Conservation (phyloP, 2,797 vertebrate species). For the Acanthurus leucopareius region DNA sequence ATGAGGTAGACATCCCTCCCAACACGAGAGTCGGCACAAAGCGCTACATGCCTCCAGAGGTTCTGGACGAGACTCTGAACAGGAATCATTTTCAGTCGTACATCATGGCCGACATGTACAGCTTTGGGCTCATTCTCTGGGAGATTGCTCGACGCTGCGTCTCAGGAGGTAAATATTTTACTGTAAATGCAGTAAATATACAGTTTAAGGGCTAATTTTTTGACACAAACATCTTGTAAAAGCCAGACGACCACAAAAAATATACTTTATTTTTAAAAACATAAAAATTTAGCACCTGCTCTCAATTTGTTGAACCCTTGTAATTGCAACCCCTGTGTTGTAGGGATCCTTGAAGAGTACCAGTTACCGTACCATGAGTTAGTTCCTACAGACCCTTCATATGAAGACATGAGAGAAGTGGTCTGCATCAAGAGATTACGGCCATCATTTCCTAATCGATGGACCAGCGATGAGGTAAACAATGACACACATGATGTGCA, state of each 20-base stretch:
- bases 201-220: no score
- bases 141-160: slow-evolving; percentile 95
- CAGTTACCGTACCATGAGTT: slow-evolving; percentile 95
- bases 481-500: neutral
- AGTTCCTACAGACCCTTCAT: slow-evolving; percentile 95
- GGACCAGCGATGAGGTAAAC: slow-evolving; percentile 96
- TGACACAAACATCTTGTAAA: neutral
- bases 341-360: slow-evolving; percentile 97
- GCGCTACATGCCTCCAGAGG: slow-evolving; percentile 97
- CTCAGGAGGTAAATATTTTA: slow-evolving; percentile 85
- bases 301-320: neutral
- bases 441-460: slow-evolving; percentile 95
- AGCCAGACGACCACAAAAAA: neutral
- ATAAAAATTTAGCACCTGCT: neutral
- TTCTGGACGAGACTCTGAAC: slow-evolving; percentile 96
- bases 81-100: slow-evolving; percentile 96
- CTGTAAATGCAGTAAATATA: slow-evolving; percentile 74
- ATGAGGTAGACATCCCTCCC: slow-evolving; percentile 96
- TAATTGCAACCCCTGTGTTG: slow-evolving; percentile 18
- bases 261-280: neutral
- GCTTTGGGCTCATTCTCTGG: slow-evolving; percentile 98
- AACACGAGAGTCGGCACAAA: slow-evolving; percentile 97
- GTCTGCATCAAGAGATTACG: slow-evolving; percentile 95
- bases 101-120: slow-evolving; percentile 99
- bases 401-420: slow-evolving; percentile 97